Conservation (phyloP, 2,888 invertebrate genomes). For the Philereme transversata region DNA sequence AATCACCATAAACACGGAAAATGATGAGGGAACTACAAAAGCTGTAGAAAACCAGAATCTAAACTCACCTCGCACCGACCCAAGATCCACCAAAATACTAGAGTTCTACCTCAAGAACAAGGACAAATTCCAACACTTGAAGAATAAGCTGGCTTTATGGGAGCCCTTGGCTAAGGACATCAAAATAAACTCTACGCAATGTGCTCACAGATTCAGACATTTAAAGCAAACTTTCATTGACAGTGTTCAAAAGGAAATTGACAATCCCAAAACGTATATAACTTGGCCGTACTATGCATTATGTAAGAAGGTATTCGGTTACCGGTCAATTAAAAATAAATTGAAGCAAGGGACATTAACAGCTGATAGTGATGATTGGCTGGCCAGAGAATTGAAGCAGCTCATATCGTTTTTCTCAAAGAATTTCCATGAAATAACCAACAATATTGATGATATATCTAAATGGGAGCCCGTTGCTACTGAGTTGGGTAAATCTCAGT, state of each 20-base stretch:
- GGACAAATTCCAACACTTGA: slow-evolving; percentile 54
- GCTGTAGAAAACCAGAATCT: slow-evolving; percentile 54
- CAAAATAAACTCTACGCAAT: slow-evolving; percentile 62
- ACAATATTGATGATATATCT: slow-evolving; percentile 47
- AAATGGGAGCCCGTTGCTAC: slow-evolving; percentile 56
- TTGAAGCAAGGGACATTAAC: slow-evolving; percentile 60
- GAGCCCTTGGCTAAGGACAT: slow-evolving; percentile 60
- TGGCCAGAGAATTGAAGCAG: slow-evolving; percentile 64
- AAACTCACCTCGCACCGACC: slow-evolving; percentile 52
- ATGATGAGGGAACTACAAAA: slow-evolving; percentile 48
- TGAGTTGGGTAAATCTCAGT: slow-evolving; percentile 53
- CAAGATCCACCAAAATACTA: slow-evolving; percentile 68
- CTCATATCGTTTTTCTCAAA: slow-evolving; percentile 61
- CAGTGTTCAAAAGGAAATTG: slow-evolving; percentile 69
- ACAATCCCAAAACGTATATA: slow-evolving; percentile 69
- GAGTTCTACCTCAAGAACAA: slow-evolving; percentile 73
- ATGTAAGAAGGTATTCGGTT: slow-evolving; percentile 77
- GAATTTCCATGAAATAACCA: slow-evolving; percentile 55
- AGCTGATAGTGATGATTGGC: slow-evolving; percentile 64
- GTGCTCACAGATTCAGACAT: slow-evolving; percentile 69
- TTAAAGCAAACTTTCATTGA: slow-evolving; percentile 69
- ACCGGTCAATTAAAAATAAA: slow-evolving; percentile 66
- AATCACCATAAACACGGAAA: slow-evolving; percentile 52
- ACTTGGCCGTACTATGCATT: slow-evolving; percentile 72
- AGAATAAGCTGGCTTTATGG: slow-evolving; percentile 65